Conservation (phyloP, 2,797 vertebrate species). For the Oreortyx pictus region DNA sequence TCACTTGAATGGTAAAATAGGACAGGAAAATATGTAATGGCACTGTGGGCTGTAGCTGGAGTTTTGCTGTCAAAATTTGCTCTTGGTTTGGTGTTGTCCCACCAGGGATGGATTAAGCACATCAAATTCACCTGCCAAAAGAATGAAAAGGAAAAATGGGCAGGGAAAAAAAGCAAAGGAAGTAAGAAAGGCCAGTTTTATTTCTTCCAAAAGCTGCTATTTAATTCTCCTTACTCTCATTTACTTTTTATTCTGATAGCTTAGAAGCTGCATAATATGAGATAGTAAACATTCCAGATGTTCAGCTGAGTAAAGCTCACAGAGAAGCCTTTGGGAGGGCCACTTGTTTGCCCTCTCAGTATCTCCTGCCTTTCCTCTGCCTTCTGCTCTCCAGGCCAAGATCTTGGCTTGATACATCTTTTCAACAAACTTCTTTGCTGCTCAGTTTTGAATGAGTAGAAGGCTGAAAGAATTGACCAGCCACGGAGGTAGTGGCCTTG, state of each 20-base stretch:
- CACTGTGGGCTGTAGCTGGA: neutral
- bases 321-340: neutral
- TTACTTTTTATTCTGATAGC: slow-evolving; percentile 19
- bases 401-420: neutral
- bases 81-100: neutral
- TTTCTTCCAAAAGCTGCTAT: slow-evolving; percentile 46
- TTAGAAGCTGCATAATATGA: slow-evolving; percentile 34
- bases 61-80: slow-evolving; percentile 9
- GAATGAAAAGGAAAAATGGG: neutral
- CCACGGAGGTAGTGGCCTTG: neutral
- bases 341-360: neutral
- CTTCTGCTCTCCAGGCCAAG: neutral
- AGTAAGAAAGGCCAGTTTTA: slow-evolving; percentile 5
- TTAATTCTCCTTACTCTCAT: slow-evolving; percentile 26
- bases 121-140: slow-evolving; percentile 28
- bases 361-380: neutral
- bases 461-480: neutral
- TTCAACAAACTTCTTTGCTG: slow-evolving; percentile 1
- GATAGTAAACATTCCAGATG: neutral
- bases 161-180: slow-evolving; percentile 30
- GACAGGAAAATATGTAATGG: neutral
- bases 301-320: neutral
- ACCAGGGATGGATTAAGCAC: slow-evolving; percentile 3
- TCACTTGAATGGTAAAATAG: neutral
- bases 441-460: neutral